Evolutionary conservation across 1,140 invertebrate genomes (phyloP), one percentile per base, ranked within the genome.

Genomic region (Harpegnathos saltator): DNA sequence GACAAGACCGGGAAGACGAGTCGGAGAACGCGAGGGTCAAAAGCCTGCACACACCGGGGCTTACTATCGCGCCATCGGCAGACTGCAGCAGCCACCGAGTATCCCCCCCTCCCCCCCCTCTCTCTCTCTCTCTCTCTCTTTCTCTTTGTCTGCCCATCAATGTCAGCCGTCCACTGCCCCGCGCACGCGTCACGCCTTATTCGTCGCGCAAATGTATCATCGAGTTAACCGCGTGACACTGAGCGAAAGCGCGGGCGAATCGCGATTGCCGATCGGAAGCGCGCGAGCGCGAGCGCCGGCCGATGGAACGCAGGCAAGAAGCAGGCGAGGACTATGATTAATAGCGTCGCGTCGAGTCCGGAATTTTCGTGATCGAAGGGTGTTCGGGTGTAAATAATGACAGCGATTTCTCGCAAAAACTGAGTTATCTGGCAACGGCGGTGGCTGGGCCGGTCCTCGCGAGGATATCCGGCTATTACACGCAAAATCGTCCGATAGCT

Each of bases 61-160:
- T 74, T 63, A 63, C 62, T 80, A 87, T 87, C 82, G 81, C 62
- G 56, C 80, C 75, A 83, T 85, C 83, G 65, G 15, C 58, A 62
- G 61, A 81, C 61, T 52, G 56, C 7, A 38, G 19, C n/a, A 29
- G 24, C 63, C 48, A 1, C 38, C 44, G 33, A 61, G 52, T 38
- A 5, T 56, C 38, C 15, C 29, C n/a, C 5, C 62, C 61, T 73
- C 5, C 54, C 61, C 54, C 50, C 26, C 29, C 17, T 33, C 2
- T 54, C n/a, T 50, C 9, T 12, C 50, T 56, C 22, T 26, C 50
- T 14, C 59, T 58, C 38, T 15, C 29, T 22, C 5, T 69, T 54
- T 73, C 2, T 54, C 66, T 63, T 65, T 69, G 22, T 82, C 38
- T 65, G 22, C 24, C 56, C 26, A 26, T 83, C 68, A 58, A 15